These are phyloP conservation scores for Canis aureus DNA, from an alignment of 2,113 vertebrate genomes.

Conservation along the genomic window DNA sequence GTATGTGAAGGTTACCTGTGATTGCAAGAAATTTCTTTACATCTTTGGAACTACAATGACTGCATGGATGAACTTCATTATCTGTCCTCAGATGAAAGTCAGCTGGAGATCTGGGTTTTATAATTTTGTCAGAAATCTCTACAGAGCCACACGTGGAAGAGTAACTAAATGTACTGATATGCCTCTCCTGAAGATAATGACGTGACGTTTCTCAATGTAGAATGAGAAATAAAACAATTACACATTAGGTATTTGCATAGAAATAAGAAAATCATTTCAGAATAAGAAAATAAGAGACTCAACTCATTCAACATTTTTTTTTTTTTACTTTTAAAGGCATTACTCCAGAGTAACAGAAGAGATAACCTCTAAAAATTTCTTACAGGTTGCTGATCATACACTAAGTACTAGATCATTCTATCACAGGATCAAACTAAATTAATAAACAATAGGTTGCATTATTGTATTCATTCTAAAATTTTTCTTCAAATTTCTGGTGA, in stretches of 20 bases:
- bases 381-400: neutral
- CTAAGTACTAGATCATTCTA: neutral
- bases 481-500: constrained; percentile 6
- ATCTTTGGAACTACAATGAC: neutral
- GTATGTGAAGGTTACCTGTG: neutral
- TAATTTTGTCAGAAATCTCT: neutral
- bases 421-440: neutral
- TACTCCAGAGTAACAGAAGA: neutral
- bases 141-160: neutral
- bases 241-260: neutral
- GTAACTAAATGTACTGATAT: neutral
- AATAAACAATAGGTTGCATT: neutral
- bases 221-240: constrained; percentile 33
- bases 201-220: neutral
- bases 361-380: neutral
- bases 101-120: neutral
- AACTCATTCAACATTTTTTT: neutral
- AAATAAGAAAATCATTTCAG: constrained; percentile 30
- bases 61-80: neutral
- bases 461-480: neutral
- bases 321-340: neutral
- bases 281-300: neutral
- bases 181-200: neutral
- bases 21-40: neutral
- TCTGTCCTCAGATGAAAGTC: neutral